Percentiles rank a stretch among this genome's conserved stretches.
Evolutionary conservation across 2,888 invertebrate genomes (phyloP).

Genomic region (Clanis bilineata): DNA sequence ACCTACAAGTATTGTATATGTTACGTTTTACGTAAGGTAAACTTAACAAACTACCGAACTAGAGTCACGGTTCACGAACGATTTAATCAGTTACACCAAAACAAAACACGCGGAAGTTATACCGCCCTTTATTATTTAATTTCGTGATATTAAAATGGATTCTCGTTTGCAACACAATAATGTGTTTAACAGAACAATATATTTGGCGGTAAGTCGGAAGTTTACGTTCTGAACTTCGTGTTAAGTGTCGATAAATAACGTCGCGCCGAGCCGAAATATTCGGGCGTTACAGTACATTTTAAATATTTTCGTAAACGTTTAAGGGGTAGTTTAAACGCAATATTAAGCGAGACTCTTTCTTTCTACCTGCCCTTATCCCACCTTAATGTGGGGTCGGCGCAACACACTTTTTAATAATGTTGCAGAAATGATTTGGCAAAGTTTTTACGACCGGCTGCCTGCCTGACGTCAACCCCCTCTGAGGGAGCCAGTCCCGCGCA

Average conservation of each 20-base stretch:
- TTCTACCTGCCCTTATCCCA: too few relatives aligned
- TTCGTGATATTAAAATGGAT: constrained; percentile 10
- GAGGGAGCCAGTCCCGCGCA: too few relatives aligned
- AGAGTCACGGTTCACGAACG: background rate
- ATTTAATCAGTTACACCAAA: background rate
- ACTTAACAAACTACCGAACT: too few relatives aligned
- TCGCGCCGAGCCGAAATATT: background rate
- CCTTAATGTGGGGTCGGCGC: too few relatives aligned
- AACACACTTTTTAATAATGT: too few relatives aligned
- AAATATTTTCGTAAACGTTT: background rate
- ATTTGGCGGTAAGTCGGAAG: constrained; percentile 12
- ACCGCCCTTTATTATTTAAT: constrained; percentile 8
- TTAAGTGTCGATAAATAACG: constrained; percentile 13
- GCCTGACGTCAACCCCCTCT: too few relatives aligned
- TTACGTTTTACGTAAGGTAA: too few relatives aligned
- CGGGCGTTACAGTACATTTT: background rate
- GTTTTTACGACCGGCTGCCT: too few relatives aligned
- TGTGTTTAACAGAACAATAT: constrained; percentile 5
- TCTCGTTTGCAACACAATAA: constrained; percentile 1
- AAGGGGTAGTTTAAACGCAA: background rate
- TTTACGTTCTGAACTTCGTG: constrained; percentile 11
- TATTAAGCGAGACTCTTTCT: too few relatives aligned
- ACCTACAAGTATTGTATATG: too few relatives aligned
- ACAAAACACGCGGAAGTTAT: background rate
- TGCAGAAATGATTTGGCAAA: too few relatives aligned